Evolutionary conservation across 2,888 invertebrate genomes (phyloP), one percentile per base, ranked within the genome.

Genomic region (Drosophila mettleri): DNA sequence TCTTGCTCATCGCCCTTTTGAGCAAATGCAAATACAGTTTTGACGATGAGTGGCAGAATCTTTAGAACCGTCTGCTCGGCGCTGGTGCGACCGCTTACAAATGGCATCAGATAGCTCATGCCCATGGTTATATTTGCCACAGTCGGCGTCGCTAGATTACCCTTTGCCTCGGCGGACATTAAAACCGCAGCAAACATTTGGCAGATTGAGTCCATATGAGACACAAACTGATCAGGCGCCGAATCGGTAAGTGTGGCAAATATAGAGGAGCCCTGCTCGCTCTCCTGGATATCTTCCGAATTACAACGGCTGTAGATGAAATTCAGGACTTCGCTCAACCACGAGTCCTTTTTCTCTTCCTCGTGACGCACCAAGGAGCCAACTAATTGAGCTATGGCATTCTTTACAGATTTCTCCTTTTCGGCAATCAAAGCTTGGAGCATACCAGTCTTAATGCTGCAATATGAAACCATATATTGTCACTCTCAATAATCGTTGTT

Each of bases 361-460:
- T 96, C 96, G 90, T 96, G 95, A 77, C 95, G 95, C 14, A 96
- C 94, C 59, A 96, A 92, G 0, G 94, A 93, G 24, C 95, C 96
- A 77, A 96, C 94, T 68, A 96, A 93, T 89, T 95, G 95, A 2
- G 95, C 95, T 74, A 96, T 94, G 1, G 95, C 93, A 91, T 94
- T 95, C 78, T 95, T 94, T 0, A 96, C 96, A 59, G 92, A 91
- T 86, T 94, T 95, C 75, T 95, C 94, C 59, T 93, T 93, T 88
- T 95, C 95, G 52, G 92, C 93, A 14, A 95, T 91, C 38, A 95
- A 89, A 22, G 94, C 94, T 92, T 94, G 93, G 3, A 95, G 86
- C 92, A 94, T 93, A 34, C 94, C 94, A 70, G 93, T 92, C 89
- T 94, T 94, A 43, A 95, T 94, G 57, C 94, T 94, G 75, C 18